Conservation (phyloP, 2,797 vertebrate species). For the Protosalanx chinensis region DNA sequence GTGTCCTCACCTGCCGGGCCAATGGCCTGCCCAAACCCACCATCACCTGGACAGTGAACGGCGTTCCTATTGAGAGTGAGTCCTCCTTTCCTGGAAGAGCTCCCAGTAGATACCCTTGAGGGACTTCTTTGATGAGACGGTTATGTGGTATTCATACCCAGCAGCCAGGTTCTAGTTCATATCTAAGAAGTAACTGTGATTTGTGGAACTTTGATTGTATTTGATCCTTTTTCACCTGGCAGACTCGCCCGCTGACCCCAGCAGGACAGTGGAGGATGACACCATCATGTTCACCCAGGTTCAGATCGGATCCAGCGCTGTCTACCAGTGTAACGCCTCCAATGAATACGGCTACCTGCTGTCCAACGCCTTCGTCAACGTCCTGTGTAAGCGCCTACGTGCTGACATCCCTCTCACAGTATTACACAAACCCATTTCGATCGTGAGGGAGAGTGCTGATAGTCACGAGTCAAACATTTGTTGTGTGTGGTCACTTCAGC, state of each 20-base stretch:
- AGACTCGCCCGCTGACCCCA: constrained; percentile 86
- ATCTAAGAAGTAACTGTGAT: not conserved
- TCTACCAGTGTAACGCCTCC: constrained; percentile 95
- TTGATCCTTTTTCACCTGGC: constrained; percentile 14
- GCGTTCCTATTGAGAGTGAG: constrained; percentile 90
- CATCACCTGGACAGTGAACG: constrained; percentile 89
- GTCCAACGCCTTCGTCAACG: constrained; percentile 92
- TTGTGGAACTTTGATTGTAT: not conserved
- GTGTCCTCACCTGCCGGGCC: constrained; percentile 86
- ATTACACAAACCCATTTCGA: too few relatives aligned
- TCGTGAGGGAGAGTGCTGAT: too few relatives aligned
- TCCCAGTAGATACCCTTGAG: too few relatives aligned
- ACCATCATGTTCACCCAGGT: constrained; percentile 88
- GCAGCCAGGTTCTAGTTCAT: too few relatives aligned
- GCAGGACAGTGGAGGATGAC: constrained; percentile 89
- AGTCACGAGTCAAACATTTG: not conserved
- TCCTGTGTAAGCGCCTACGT: constrained; percentile 83
- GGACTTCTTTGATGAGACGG: too few relatives aligned
- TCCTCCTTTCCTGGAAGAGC: constrained; percentile 6
- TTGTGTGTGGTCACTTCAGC: constrained; percentile 72
- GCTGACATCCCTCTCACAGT: too few relatives aligned
- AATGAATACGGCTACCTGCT: constrained; percentile 92
- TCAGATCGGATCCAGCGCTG: constrained; percentile 86
- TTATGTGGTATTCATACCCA: too few relatives aligned
- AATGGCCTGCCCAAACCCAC: constrained; percentile 88